Base-by-base conservation (phyloP, 1,140 invertebrate species). In the Trialeurodes vaporariorum region DNA sequence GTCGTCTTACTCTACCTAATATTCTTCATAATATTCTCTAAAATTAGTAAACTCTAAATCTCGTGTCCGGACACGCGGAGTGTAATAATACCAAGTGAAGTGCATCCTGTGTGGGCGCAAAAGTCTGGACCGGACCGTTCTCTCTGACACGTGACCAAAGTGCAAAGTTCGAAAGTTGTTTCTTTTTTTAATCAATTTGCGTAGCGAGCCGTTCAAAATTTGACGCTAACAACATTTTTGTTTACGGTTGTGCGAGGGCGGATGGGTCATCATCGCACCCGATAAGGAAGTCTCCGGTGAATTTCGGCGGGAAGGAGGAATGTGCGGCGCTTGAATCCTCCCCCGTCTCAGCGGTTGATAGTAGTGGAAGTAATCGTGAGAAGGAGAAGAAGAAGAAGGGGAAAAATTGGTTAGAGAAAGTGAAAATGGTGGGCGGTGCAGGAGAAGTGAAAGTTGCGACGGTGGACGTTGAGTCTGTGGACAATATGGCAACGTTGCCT, bases 381-480 rank as follows among this genome's bases (percentile, higher is more conserved):
- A n/a, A n/a, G n/a, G n/a, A n/a, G n/a, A n/a, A n/a, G n/a, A n/a
- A n/a, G n/a, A n/a, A n/a, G n/a, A n/a, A n/a, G n/a, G n/a, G n/a
- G n/a, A n/a, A n/a, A 49, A 49, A 49, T 5, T 5, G 17, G 5
- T 49, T 49, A 49, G 17, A 17, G 5, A 17, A 17, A 49, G 34
- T 17, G 17, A 17, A 49, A 5, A 49, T 49, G 34, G 34, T 49
- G 17, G 34, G 34, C 34, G 85, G 83, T 73, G 84, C 83, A 74
- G 86, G 87, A 77, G 89, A 92, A 80, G 86, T 91, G 78, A 91
- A 91, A 81, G 87, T 92, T 77, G 87, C 90, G 70, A 92, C 89
- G 49, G 89, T 92, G 69, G 71, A 70, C 27, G 83, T 89, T 73
- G 88, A 90, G 78, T 82, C 87, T 63, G 85, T 87, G 69, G 89